Evolutionary conservation across 2,888 invertebrate species (phyloP).

Genomic region (Erannis defoliaria): DNA sequence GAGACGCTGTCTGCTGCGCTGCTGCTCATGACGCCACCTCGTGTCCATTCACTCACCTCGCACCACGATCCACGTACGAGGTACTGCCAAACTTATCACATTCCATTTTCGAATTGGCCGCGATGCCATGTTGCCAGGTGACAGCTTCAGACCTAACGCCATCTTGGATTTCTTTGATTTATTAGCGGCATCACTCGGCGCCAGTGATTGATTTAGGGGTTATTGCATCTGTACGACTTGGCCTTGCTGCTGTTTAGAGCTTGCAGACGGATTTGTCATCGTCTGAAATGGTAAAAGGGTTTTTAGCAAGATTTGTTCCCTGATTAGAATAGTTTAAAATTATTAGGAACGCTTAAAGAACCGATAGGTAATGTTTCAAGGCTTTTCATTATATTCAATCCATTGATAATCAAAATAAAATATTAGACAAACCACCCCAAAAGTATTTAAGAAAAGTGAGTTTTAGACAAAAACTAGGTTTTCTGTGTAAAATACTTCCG

Average conservation of each 20-base stretch:
- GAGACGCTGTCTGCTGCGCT: constrained; percentile 83
- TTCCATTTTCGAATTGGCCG: constrained; percentile 75
- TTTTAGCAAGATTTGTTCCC: background rate
- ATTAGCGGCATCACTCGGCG: constrained; percentile 39
- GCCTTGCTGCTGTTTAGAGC: constrained; percentile 28
- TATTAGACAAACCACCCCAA: no score
- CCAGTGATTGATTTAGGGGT: constrained; percentile 26
- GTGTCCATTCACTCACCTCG: constrained; percentile 79
- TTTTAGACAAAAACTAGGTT: background rate
- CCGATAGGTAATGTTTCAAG: no score
- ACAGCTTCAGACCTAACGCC: constrained; percentile 48
- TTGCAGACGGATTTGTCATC: constrained; percentile 19
- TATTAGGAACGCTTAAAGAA: no score
- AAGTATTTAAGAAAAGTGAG: background rate
- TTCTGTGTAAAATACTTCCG: no score
- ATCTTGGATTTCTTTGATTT: constrained; percentile 55
- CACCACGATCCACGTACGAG: constrained; percentile 63
- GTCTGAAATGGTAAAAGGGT: background rate
- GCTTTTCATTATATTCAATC: no score
- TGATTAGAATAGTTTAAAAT: no score
- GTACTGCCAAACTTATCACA: constrained; percentile 85
- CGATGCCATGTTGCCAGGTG: constrained; percentile 66
- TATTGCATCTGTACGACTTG: constrained; percentile 32
- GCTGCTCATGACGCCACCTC: constrained; percentile 78
- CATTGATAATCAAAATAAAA: background rate